Evolutionary conservation across 2,797 vertebrate genomes (phyloP).

Genomic region (Odontamblyopus rebecca): DNA sequence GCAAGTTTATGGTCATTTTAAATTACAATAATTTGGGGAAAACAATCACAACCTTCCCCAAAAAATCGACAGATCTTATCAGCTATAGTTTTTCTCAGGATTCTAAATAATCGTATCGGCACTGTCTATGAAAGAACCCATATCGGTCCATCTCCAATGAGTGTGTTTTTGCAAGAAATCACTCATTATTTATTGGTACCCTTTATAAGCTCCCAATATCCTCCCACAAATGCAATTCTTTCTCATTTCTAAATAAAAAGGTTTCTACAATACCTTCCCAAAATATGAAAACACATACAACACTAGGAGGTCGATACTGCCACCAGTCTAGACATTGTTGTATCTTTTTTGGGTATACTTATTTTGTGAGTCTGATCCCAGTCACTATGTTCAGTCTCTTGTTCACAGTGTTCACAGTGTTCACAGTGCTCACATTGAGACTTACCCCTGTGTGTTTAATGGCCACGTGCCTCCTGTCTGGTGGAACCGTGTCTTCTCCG

Average conservation of each 20-base stretch:
- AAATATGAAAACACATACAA: not conserved
- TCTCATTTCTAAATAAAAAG: not conserved
- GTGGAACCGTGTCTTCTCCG: constrained; percentile 39
- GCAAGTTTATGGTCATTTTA: no score
- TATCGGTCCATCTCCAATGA: no score
- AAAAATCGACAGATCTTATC: no score
- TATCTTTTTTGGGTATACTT: not conserved
- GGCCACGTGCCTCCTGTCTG: constrained; percentile 19
- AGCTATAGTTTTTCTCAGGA: no score
- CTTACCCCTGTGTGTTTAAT: constrained; percentile 37
- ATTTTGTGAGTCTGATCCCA: not conserved
- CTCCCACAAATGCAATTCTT: not conserved
- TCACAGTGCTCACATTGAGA: not conserved
- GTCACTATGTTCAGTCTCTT: not conserved
- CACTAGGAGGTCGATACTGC: not conserved
- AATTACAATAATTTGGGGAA: no score
- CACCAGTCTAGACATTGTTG: not conserved
- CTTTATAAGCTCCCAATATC: no score
- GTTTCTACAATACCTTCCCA: not conserved
- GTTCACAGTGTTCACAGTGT: not conserved
- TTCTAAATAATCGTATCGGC: no score
- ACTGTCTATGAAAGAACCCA: no score
- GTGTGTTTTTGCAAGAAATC: no score
- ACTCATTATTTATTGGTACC: no score
- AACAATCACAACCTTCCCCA: no score